Percentiles rank a stretch among this genome's conserved stretches.
phyloP scores from a whole-genome alignment of 2,113 vertebrate genomes.

The Glareola pratincola region DNA sequence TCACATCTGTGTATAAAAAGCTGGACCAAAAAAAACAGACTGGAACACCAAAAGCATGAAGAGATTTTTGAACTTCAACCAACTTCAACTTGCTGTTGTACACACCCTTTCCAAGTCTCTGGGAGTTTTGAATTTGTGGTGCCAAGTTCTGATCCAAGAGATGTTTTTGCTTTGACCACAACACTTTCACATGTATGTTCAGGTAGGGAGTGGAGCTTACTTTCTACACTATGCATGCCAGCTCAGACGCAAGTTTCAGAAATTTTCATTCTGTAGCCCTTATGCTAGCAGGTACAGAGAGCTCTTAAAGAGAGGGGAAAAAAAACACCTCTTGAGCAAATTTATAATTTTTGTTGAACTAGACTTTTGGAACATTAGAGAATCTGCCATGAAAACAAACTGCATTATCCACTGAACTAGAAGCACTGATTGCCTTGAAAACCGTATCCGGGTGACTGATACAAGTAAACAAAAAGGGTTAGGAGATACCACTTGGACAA shows the following conservation, averaged over 20 bases:
- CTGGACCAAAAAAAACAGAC: neutral
- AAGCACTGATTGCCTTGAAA: neutral
- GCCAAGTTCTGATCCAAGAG: neutral
- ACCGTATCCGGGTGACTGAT: neutral
- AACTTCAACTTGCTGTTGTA: neutral
- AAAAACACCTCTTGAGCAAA: neutral
- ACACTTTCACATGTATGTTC: neutral
- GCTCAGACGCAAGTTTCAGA: neutral
- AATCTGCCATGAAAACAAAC: neutral
- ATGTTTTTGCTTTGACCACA: neutral
- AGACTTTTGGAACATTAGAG: neutral
- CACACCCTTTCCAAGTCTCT: neutral
- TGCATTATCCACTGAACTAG: neutral
- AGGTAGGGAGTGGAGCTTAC: neutral
- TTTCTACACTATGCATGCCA: neutral
- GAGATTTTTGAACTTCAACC: neutral
- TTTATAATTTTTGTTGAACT: neutral
- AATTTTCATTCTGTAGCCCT: neutral
- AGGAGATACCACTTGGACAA: constrained; percentile 3
- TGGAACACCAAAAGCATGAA: neutral
- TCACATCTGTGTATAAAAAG: neutral
- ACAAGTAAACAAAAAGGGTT: constrained; percentile 8
- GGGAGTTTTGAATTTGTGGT: neutral
- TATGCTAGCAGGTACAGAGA: neutral
- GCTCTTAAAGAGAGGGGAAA: neutral